A percentile compares a stretch with the other conserved stretches of the same genome.
Evolutionary conservation across 2,797 vertebrate genomes (phyloP).

Genomic region (Clarias laeviceps): DNA sequence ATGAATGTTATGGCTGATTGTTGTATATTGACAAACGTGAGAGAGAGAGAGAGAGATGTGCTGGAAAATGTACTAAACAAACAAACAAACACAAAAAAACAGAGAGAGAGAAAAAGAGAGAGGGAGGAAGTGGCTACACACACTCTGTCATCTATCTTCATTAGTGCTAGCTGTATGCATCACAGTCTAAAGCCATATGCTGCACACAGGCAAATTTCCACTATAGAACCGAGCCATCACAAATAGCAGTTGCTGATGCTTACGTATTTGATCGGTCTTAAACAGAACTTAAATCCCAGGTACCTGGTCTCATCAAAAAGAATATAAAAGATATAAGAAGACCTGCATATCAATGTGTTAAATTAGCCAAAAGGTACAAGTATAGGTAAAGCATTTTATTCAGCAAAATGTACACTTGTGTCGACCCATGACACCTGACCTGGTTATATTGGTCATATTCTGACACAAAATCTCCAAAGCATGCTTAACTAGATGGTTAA

Average conservation of each 20-base stretch:
- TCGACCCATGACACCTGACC: too few species aligned
- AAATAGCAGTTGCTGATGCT: conserved; percentile 53
- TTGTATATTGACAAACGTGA: too few species aligned
- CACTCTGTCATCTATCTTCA: conserved; percentile 78
- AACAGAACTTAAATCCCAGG: conserved; percentile 13
- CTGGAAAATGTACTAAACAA: neutral
- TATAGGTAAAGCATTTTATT: neutral
- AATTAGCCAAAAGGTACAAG: neutral
- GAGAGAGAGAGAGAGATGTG: too few species aligned
- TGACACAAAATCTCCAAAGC: neutral
- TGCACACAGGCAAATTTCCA: conserved; percentile 67
- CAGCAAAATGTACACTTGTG: neutral
- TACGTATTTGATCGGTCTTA: conserved; percentile 47
- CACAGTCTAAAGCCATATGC: conserved; percentile 78
- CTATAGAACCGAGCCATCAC: conserved; percentile 64
- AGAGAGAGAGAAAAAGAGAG: conserved; percentile 52
- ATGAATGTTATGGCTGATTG: too few species aligned
- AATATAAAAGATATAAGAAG: conserved; percentile 58
- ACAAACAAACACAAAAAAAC: conserved; percentile 49
- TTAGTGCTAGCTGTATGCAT: conserved; percentile 79
- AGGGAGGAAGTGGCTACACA: conserved; percentile 66
- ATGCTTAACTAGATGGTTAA: neutral
- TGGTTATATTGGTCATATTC: neutral
- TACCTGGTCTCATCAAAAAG: conserved; percentile 57
- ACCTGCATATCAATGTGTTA: neutral